phyloP scores from a whole-genome alignment of 2,113 vertebrate genomes.

The Chionomys nivalis region DNA sequence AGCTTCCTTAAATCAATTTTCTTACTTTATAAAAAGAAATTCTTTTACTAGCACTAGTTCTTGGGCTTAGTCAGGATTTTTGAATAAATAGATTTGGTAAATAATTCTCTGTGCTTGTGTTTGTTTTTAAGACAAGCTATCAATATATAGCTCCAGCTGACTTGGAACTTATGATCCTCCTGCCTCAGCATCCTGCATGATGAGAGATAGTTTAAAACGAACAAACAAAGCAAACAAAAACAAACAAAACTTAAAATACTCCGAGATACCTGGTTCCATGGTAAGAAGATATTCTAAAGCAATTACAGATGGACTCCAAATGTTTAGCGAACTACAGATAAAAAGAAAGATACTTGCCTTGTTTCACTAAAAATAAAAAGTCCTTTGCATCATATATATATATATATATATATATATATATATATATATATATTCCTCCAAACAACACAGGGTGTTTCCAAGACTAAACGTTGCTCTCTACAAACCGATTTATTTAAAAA shows the following conservation, averaged over 20 bases:
- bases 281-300: neutral
- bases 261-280: neutral
- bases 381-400: neutral
- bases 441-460: neutral
- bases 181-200: neutral
- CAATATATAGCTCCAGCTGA: neutral
- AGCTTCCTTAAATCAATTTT: neutral
- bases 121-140: neutral
- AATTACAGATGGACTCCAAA: neutral
- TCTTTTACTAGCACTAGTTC: neutral
- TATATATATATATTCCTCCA: neutral
- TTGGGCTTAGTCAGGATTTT: neutral
- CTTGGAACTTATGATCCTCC: neutral
- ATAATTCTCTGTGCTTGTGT: neutral
- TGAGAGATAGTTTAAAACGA: neutral
- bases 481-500: neutral
- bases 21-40: slow-evolving; percentile 3
- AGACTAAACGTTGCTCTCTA: neutral
- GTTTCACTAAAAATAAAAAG: slow-evolving; percentile 12
- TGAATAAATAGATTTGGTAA: neutral
- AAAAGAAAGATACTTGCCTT: neutral
- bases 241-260: neutral
- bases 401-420: no score
- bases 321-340: neutral
- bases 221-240: neutral